Evolutionary conservation across 2,113 vertebrate genomes (phyloP).

Genomic region (Nesogale talazaci): DNA sequence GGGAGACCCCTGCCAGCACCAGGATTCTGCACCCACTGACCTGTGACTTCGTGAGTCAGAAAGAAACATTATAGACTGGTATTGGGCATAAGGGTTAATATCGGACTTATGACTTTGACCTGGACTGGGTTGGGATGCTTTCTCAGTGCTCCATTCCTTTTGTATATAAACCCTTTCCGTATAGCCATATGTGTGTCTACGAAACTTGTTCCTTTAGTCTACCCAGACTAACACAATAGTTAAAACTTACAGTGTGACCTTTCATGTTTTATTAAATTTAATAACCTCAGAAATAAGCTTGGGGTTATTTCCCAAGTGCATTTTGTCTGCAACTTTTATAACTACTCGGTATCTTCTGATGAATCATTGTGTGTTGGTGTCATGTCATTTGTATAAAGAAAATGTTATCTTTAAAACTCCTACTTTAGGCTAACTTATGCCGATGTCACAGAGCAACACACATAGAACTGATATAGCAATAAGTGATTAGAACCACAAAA

Average conservation of each 20-base stretch:
- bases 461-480: fast-evolving
- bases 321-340: background rate
- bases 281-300: background rate
- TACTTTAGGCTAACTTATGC: background rate
- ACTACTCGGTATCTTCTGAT: background rate
- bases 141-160: too few relatives aligned
- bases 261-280: background rate
- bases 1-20: too few relatives aligned
- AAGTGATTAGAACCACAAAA: background rate
- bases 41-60: too few relatives aligned
- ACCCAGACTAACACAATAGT: too few relatives aligned
- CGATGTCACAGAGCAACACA: background rate
- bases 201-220: too few relatives aligned
- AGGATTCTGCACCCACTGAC: too few relatives aligned
- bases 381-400: background rate
- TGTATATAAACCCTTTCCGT: too few relatives aligned
- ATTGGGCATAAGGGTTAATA: too few relatives aligned
- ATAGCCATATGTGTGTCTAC: too few relatives aligned
- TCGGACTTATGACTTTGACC: too few relatives aligned
- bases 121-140: too few relatives aligned
- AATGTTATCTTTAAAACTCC: background rate
- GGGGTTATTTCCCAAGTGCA: background rate
- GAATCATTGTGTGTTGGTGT: background rate
- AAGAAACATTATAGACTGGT: too few relatives aligned
- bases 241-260: background rate